These are phyloP conservation scores for Pollimyrus isidori DNA, from an alignment of 2,113 vertebrate genomes.

Conservation along the genomic window DNA sequence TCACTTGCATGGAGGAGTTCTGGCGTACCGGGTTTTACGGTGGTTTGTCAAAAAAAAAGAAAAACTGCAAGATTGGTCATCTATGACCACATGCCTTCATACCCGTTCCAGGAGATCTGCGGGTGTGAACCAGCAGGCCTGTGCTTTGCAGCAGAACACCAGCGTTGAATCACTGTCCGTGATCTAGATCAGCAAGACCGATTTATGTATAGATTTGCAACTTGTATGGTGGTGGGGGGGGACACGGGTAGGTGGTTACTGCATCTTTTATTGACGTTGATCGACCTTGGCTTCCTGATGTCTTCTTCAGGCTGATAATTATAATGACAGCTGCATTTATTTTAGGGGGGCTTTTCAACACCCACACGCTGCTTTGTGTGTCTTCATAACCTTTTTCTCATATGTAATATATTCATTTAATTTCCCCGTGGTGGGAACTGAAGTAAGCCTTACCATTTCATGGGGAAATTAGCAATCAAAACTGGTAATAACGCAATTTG, in stretches of 20 bases:
- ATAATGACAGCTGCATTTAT: neutral
- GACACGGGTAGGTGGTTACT: neutral
- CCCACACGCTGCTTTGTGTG: neutral
- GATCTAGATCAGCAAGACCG: neutral
- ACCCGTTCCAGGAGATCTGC: neutral
- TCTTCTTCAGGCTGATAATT: neutral
- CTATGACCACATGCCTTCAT: neutral
- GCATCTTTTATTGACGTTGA: neutral
- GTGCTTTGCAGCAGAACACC: neutral
- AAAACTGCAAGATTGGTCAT: neutral
- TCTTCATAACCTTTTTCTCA: slow-evolving; percentile 11
- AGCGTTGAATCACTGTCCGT: neutral
- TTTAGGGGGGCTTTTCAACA: neutral
- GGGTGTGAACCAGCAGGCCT: neutral
- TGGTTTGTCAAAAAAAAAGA: neutral
- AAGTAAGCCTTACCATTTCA: neutral
- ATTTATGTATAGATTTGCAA: neutral
- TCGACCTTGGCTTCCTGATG: neutral
- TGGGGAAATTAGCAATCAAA: slow-evolving; percentile 6
- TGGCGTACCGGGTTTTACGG: neutral
- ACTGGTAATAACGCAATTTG: neutral
- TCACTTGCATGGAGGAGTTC: neutral
- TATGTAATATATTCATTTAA: slow-evolving; percentile 14
- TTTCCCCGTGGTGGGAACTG: neutral
- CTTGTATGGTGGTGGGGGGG: neutral